Evolutionary conservation across 2,888 invertebrate species (phyloP), one percentile per base, ranked within the genome.

Genomic region (Tinea trinotella): DNA sequence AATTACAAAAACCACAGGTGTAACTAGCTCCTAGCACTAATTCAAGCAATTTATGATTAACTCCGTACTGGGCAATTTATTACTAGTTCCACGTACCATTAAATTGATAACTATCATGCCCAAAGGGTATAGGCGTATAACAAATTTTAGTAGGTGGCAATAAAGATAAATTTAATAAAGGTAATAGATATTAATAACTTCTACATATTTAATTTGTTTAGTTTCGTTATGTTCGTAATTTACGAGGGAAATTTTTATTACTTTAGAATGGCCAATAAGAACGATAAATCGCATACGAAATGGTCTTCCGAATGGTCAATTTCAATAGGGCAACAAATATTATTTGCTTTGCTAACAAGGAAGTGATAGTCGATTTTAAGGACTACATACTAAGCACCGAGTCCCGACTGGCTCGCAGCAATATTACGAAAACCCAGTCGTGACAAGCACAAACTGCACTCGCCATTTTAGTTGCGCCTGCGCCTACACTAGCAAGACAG

Each of bases 321-420:
- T 12, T 36, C 17, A 15, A 49, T 49, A 20, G n/a, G 49, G 22
- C 22, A 15, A n/a, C 49, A 49, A 49, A 49, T 49, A 49, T 49
- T 49, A 53, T 53, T 52, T 34, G 36, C 52, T 36, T 40, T 36
- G 19, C 59, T 56, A 62, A 65, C 63, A 55, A 67, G 80, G 77
- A 80, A 79, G 77, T 78, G 75, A 76, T 73, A 74, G 74, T 70
- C 70, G 71, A 71, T 67, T 68, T 67, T 70, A 75, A 73, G 74
- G 71, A 74, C 66, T 60, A 55, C 58, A 57, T 54, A 74, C 67
- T 59, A 55, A 59, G 57, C 53, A 44, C 57, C 52, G 57, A 60
- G 67, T 65, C 68, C 68, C 62, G 62, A 56, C 57, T 58, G 60
- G 57, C 57, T 56, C 40, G 55, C 17, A 56, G 57, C 48, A 35